Conservation (phyloP, 2,113 vertebrate species). For the Halichoeres trimaculatus region DNA sequence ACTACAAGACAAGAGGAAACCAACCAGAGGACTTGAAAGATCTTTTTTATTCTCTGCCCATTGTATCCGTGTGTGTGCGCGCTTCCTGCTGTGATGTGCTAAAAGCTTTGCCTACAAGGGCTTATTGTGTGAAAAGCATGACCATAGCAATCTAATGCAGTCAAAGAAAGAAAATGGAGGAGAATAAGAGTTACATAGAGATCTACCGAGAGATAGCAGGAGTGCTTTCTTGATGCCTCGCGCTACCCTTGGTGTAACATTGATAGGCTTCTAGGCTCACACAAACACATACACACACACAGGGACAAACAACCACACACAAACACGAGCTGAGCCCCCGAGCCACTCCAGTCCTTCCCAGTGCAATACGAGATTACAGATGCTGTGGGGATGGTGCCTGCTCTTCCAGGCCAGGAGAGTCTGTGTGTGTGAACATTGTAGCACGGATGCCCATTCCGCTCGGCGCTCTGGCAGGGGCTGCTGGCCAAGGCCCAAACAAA, state of each 20-base stretch:
- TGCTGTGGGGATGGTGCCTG: conserved; percentile 77
- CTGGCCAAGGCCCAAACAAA: conserved; percentile 79
- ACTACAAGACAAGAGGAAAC: conserved; percentile 4
- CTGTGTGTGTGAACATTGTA: conserved; percentile 53
- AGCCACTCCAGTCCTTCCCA: conserved; percentile 88
- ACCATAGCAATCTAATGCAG: conserved; percentile 47
- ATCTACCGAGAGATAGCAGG: conserved; percentile 41
- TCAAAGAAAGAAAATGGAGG: conserved; percentile 41
- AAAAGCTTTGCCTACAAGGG: conserved; percentile 58
- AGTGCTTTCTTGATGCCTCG: conserved; percentile 46
- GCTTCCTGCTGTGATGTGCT: conserved; percentile 47
- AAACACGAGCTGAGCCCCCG: conserved; percentile 69
- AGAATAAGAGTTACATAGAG: conserved; percentile 44
- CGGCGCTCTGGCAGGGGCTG: conserved; percentile 59
- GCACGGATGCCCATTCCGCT: conserved; percentile 67
- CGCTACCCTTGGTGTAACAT: conserved; percentile 42
- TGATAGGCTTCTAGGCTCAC: conserved; percentile 36
- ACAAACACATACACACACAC: conserved; percentile 13
- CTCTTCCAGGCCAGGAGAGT: conserved; percentile 68
- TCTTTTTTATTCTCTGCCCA: conserved; percentile 31
- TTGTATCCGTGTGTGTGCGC: neutral
- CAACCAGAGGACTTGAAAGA: conserved; percentile 38
- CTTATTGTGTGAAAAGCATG: conserved; percentile 50
- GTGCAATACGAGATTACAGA: conserved; percentile 89
- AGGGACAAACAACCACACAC: conserved; percentile 17